Evolutionary conservation across 2,797 vertebrate species (phyloP).

Genomic region (Parauchenoglanis ngamensis): DNA sequence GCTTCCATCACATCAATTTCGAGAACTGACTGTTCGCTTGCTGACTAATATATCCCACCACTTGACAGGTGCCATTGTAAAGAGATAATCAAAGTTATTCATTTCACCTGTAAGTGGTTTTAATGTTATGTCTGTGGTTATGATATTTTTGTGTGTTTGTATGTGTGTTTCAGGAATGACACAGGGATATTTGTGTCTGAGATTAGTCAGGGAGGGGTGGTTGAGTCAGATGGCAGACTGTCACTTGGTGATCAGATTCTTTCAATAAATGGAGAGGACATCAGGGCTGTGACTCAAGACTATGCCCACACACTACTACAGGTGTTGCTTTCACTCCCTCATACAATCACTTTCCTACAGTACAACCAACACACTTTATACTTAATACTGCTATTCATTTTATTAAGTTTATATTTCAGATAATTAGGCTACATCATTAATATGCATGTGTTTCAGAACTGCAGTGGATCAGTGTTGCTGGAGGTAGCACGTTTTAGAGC

Average conservation of each 20-base stretch:
- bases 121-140: background rate
- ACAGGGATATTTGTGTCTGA: conserved; percentile 95
- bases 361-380: background rate
- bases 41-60: too few species aligned
- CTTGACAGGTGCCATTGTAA: too few species aligned
- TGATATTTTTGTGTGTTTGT: conserved; percentile 55
- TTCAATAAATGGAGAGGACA: conserved; percentile 88
- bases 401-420: background rate
- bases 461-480: conserved; percentile 80
- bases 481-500: conserved; percentile 93
- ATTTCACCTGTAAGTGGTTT: too few species aligned
- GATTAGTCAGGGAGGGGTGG: conserved; percentile 87
- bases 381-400: background rate
- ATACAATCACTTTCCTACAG: background rate
- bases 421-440: background rate
- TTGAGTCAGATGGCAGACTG: conserved; percentile 85
- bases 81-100: too few species aligned
- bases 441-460: conserved; percentile 72
- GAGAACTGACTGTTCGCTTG: too few species aligned
- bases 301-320: conserved; percentile 83
- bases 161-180: conserved; percentile 59
- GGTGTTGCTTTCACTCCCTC: conserved; percentile 67
- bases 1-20: too few species aligned
- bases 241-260: conserved; percentile 94
- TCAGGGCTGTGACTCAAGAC: conserved; percentile 86